Base-by-base conservation (phyloP, 2,888 invertebrate species). In the Trissolcus japonicus region DNA sequence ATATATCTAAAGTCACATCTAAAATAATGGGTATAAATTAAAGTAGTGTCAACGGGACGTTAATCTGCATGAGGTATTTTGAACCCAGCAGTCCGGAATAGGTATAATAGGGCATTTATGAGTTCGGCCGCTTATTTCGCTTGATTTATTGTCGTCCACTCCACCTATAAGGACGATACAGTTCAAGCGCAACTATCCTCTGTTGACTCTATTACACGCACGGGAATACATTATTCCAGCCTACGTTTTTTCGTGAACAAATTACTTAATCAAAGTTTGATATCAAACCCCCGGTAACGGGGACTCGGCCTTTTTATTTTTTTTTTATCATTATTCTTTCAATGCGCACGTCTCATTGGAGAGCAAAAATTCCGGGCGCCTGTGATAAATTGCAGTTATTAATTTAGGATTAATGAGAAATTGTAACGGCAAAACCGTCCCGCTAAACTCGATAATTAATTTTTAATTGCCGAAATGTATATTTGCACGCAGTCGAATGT, bases 101-200 rank as follows among this genome's bases (percentile, higher is more conserved):
- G 14, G 50, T 56, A 56, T 14, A 13, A 21, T 19, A 35, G 65
- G 17, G 55, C 65, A 72, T 66, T 75, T 50, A 67, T 77, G 78
- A 80, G 74, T 67, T 67, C 68, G 75, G 63, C 75, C 68, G 62
- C 66, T 66, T 68, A 69, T 67, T 72, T 71, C 61, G 50, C 69
- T 80, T 71, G 62, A 80, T 68, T 75, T 78, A 73, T 66, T 59
- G 66, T 21, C 60, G 54, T 41, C 48, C 61, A 53, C 56, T 35
- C 40, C 40, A 66, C 35, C 50, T 17, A 40, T 51, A 51, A 40
- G 17, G 50, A 53, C 50, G 29, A 6, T 7, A 9, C 57, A 25
- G n/a, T n/a, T 19, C 21, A 40, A 41, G 17, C 16, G 13, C 25
- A 25, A 25, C 25, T 25, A 25, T 25, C 6, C 57, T 41, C 25